Base-by-base conservation (phyloP, 2,113 vertebrate species). In the Bolborhynchus lineola region DNA sequence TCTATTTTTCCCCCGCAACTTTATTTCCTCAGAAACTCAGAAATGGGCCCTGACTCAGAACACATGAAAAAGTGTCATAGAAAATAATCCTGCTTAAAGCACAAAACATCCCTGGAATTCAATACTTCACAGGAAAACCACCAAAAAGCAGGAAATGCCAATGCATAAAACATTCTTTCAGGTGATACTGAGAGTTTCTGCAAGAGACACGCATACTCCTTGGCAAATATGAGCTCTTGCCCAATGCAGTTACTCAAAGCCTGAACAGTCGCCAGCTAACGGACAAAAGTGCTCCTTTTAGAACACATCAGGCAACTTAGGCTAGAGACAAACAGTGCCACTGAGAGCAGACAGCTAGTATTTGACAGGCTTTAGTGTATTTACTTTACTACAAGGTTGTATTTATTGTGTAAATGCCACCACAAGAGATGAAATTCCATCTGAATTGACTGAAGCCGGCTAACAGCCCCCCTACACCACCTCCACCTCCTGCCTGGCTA, bases 1-100 rank as follows among this genome's bases (percentile, higher is more conserved):
- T 26, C 11, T 8, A 12, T 1, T 3, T n/a, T 26, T 50, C 19
- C 7, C 1, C 10, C 52, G 29, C 4, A 46, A 8, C 4, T 17
- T 70, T 75, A 63, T 75, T 88, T 82, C 35, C 37, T 64, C 60
- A 16, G 29, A 44, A 91, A 75, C 13, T 81, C 59, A 55, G 77
- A 83, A 90, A 81, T 2, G 5, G 71, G 31, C 16, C 7, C 14
- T 59, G 47, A 44, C 31, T 59, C 41, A 24, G n/a, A 68, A 68
- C 28, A 53, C 92, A 71, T 26, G 47, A 60, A 80, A 53, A 78
- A 65, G 28, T 0, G 11, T 39, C 62, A 50, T 1, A 57, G 71
- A 57, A 85, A 88, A 62, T 25, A 39, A 80, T 7, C 19, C 57
- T 83, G n/a, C 13, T n/a, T 23, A 69, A 86, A 72, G 25, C 33